Conservation (phyloP, 2,113 vertebrate genomes). For the Megaceryle torquata region DNA sequence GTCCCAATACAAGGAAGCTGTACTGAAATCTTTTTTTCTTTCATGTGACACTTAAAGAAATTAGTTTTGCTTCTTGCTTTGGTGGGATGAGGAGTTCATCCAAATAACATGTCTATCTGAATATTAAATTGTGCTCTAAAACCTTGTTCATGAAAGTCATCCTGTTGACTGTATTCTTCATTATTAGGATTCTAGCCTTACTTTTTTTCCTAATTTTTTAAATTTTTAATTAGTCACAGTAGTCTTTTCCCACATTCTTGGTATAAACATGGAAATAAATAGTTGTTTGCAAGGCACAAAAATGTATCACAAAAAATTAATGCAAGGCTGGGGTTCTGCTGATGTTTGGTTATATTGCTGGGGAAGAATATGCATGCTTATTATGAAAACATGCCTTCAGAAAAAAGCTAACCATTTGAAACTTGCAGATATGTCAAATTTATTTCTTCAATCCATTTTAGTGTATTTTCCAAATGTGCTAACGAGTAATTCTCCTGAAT, state of each 20-base stretch:
- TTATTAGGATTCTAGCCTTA: not conserved
- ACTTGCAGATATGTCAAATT: not conserved
- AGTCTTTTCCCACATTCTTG: not conserved
- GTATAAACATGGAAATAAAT: not conserved
- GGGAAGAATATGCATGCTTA: not conserved
- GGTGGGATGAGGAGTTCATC: not conserved
- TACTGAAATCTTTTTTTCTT: not conserved
- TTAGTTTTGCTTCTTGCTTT: not conserved
- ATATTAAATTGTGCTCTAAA: not conserved
- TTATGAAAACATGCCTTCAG: not conserved
- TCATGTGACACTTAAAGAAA: not conserved
- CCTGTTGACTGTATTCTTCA: not conserved
- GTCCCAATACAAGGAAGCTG: not conserved
- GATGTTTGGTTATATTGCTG: not conserved
- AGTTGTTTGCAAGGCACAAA: not conserved
- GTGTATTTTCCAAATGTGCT: not conserved
- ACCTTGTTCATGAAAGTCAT: not conserved
- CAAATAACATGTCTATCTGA: not conserved
- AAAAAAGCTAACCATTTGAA: not conserved
- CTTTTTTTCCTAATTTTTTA: not conserved
- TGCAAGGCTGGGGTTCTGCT: not conserved
- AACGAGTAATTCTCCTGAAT: not conserved
- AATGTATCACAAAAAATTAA: not conserved
- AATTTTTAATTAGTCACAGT: not conserved
- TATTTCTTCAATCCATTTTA: not conserved